Conservation (phyloP, 1,140 invertebrate genomes). For the Doryteuthis pealeii region DNA sequence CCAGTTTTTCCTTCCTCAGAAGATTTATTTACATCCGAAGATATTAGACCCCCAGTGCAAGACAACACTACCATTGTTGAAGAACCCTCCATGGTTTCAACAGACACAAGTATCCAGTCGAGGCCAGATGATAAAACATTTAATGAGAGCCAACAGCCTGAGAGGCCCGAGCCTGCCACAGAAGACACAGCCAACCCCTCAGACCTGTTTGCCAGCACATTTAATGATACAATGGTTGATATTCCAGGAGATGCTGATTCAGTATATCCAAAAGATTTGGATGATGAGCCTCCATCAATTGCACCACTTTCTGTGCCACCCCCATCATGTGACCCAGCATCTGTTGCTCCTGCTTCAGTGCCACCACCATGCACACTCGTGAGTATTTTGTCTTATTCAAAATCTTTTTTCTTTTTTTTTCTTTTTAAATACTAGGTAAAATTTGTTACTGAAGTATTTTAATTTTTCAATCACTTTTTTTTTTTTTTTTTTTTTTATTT, state of each 20-base stretch:
- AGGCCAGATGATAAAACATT: not conserved
- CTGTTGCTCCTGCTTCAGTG: conserved; percentile 37
- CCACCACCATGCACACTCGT: conserved; percentile 10
- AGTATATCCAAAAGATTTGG: conserved; percentile 27
- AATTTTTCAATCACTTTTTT: no score
- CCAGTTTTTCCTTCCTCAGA: not conserved
- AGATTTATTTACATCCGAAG: conserved; percentile 4
- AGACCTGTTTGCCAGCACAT: conserved; percentile 10
- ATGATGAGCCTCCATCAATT: conserved; percentile 42
- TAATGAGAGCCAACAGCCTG: conserved; percentile 19
- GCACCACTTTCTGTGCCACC: conserved; percentile 47
- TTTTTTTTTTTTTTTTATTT: not conserved
- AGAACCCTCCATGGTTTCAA: conserved; percentile 11
- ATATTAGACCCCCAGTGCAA: not conserved
- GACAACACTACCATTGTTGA: conserved; percentile 13
- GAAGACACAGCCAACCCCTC: conserved; percentile 27
- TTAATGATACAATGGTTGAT: conserved; percentile 14
- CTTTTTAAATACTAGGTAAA: not conserved
- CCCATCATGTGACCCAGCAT: conserved; percentile 38
- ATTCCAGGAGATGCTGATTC: conserved; percentile 27
- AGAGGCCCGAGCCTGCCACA: not conserved
- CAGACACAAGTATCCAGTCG: conserved; percentile 19
- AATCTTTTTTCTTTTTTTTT: not conserved
- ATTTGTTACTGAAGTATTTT: not conserved
- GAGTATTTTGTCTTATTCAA: conserved; percentile 15